phyloP scores from a whole-genome alignment of 1,140 invertebrate species.

The Schlechtendalia chinensis region DNA sequence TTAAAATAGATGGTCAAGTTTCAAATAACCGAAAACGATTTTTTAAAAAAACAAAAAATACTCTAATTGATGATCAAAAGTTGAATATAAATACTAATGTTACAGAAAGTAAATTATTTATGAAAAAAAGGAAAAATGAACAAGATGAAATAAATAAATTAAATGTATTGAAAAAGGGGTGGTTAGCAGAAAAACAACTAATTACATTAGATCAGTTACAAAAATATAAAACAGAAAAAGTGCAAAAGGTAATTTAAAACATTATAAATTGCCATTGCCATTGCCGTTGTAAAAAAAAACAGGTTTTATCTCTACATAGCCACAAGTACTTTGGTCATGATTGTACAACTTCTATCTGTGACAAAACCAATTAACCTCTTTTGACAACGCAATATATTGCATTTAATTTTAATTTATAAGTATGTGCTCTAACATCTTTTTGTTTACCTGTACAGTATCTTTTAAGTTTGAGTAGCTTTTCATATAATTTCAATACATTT shows the following conservation, averaged over 20 bases:
- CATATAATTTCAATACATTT: too few species aligned
- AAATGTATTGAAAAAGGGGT: constrained; percentile 2
- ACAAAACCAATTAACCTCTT: too few species aligned
- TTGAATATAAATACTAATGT: neutral
- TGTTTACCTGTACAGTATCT: too few species aligned
- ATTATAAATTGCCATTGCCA: too few species aligned
- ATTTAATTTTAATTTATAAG: too few species aligned
- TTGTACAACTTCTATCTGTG: too few species aligned
- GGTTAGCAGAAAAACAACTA: neutral
- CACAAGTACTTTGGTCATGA: too few species aligned
- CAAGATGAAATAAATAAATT: neutral
- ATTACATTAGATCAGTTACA: constrained; percentile 2
- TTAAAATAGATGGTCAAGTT: neutral
- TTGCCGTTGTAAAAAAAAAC: too few species aligned
- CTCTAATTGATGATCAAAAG: neutral
- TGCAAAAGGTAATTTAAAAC: constrained; percentile 5
- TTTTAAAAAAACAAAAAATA: neutral
- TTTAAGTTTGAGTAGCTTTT: too few species aligned
- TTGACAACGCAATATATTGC: too few species aligned
- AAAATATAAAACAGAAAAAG: neutral
- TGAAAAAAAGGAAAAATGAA: constrained; percentile 10
- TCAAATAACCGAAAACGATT: neutral
- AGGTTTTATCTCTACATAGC: too few species aligned
- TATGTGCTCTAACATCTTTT: too few species aligned
- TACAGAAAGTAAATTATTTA: neutral